Conservation (phyloP, 2,888 invertebrate species). For the Mesochorus sp. region DNA sequence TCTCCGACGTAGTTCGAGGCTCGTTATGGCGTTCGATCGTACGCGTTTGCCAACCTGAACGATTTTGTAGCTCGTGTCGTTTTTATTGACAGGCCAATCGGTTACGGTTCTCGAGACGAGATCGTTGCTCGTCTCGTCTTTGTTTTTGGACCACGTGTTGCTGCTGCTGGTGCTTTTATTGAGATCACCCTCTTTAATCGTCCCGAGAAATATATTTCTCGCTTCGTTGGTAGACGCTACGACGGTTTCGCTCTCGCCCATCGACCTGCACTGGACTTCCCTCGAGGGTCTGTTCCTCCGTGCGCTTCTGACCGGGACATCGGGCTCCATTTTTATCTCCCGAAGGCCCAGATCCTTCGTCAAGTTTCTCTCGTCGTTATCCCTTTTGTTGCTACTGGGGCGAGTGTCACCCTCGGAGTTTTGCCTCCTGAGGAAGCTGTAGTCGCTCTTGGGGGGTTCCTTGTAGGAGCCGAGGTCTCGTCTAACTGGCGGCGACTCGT, state of each 20-base stretch:
- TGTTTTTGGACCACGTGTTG: conserved; percentile 69
- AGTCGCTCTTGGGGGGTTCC: conserved; percentile 72
- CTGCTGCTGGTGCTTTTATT: conserved; percentile 70
- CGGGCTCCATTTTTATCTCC: conserved; percentile 78
- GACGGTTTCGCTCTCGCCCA: conserved; percentile 79
- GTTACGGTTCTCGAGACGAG: conserved; percentile 73
- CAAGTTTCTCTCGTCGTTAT: conserved; percentile 63
- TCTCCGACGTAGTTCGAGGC: conserved; percentile 85
- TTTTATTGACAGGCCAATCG: conserved; percentile 79
- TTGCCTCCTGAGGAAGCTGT: conserved; percentile 73
- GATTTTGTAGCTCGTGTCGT: conserved; percentile 70
- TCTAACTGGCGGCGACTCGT: conserved; percentile 67
- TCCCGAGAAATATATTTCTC: conserved; percentile 77
- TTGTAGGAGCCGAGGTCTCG: conserved; percentile 65
- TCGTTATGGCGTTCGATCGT: conserved; percentile 79
- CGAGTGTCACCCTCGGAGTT: conserved; percentile 80
- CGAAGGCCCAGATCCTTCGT: conserved; percentile 60
- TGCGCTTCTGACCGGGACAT: conserved; percentile 79
- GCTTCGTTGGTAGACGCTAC: conserved; percentile 66
- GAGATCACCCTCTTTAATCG: conserved; percentile 79
- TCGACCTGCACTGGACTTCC: conserved; percentile 80
- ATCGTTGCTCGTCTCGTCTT: conserved; percentile 71
- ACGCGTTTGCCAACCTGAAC: conserved; percentile 80
- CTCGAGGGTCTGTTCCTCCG: conserved; percentile 78
- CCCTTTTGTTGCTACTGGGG: conserved; percentile 66